Conservation (phyloP, 2,888 invertebrate species). For the Sialis fuliginosa region DNA sequence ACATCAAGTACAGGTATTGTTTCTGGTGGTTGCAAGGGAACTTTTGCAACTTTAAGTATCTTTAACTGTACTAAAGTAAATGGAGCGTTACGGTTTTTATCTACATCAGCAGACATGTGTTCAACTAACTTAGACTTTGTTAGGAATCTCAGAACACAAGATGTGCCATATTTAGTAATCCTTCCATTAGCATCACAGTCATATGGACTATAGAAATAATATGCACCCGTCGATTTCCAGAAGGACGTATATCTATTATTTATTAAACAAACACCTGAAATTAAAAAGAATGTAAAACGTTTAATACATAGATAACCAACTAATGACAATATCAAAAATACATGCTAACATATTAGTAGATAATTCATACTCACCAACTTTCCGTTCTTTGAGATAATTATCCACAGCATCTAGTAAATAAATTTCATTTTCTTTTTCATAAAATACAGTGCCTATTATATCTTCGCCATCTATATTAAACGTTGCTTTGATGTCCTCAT, state of each 20-base stretch:
- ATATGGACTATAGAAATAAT: no score
- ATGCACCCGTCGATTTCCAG: no score
- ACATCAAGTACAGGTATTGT: not conserved
- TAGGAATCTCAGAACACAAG: slow-evolving; percentile 1
- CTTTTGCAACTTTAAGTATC: slow-evolving; percentile 1
- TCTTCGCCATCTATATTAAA: slow-evolving; percentile 3
- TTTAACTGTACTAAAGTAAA: slow-evolving; percentile 3
- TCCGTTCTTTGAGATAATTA: no score
- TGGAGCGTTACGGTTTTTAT: not conserved
- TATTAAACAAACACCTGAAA: no score
- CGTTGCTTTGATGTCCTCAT: slow-evolving; percentile 12
- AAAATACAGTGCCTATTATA: not conserved
- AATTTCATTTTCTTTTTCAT: slow-evolving; percentile 5
- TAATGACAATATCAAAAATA: no score
- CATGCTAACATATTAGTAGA: no score
- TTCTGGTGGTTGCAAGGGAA: not conserved
- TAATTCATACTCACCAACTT: no score
- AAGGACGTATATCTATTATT: no score
- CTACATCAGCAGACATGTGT: not conserved
- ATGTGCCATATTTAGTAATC: not conserved
- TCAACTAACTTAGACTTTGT: not conserved
- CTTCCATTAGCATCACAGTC: no score
- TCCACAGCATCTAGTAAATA: no score
- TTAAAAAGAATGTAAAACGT: no score
- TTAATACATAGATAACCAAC: no score